These are phyloP conservation scores for Epizoanthus illoricatus DNA, from an alignment of 92 coral and sea anemone species.

Conservation along the genomic window DNA sequence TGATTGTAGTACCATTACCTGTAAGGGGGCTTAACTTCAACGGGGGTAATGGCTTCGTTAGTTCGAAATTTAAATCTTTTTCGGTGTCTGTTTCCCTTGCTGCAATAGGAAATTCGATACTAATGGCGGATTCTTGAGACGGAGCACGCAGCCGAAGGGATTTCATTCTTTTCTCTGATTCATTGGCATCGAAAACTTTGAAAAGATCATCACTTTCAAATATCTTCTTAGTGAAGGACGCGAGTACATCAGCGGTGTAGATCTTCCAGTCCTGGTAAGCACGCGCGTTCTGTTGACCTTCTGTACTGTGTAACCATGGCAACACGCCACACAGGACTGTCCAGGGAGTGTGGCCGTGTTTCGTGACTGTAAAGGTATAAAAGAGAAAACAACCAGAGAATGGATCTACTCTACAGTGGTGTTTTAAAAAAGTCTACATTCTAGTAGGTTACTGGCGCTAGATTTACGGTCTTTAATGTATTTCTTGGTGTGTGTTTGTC, in stretches of 20 bases:
- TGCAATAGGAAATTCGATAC: background rate
- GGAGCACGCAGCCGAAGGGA: constrained; percentile 5
- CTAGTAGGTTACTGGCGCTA: background rate
- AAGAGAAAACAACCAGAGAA: background rate
- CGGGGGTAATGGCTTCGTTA: background rate
- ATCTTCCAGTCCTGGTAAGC: background rate
- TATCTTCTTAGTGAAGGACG: background rate
- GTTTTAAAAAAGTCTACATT: background rate
- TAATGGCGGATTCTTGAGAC: background rate
- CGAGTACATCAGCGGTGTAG: background rate
- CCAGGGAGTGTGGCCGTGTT: background rate
- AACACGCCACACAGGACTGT: background rate
- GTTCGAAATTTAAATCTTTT: background rate
- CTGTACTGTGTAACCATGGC: background rate
- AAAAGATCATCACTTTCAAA: constrained; percentile 14
- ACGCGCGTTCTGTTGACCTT: background rate
- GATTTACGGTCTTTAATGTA: too few species aligned
- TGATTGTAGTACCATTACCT: background rate
- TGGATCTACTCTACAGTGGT: too few species aligned
- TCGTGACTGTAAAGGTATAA: background rate
- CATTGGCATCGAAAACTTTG: background rate
- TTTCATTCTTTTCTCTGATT: background rate
- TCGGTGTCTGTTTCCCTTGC: background rate
- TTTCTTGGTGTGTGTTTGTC: too few species aligned
- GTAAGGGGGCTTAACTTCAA: background rate